A percentile compares a stretch with the other conserved stretches of the same genome.
Conservation (phyloP, 2,888 invertebrate genomes). For the Macrophya annulata region DNA sequence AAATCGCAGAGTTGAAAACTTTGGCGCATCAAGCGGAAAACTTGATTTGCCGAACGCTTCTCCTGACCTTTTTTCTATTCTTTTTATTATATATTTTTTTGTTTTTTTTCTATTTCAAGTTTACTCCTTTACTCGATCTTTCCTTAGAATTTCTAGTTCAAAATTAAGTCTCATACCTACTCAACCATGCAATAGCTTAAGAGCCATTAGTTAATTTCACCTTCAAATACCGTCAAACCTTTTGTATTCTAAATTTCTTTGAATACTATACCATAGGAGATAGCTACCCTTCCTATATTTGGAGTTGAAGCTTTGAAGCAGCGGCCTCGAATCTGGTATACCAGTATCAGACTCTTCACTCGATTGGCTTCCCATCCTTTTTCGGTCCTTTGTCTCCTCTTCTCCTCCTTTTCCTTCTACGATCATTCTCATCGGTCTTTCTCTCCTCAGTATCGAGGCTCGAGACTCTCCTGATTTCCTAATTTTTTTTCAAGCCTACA, state of each 20-base stretch:
- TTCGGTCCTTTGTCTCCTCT: slow-evolving; percentile 44
- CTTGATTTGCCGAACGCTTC: slow-evolving; percentile 40
- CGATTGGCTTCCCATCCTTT: slow-evolving; percentile 23
- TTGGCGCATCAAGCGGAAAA: slow-evolving; percentile 14
- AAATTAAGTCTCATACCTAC: not conserved
- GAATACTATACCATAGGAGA: not conserved
- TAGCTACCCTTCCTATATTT: slow-evolving; percentile 28
- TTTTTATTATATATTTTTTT: not conserved
- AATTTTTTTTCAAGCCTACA: slow-evolving; percentile 13
- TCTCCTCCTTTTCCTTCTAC: slow-evolving; percentile 16
- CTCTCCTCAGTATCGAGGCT: not conserved
- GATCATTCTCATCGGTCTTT: not conserved
- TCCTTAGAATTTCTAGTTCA: not conserved
- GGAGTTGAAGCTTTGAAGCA: slow-evolving; percentile 32
- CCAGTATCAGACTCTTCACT: slow-evolving; percentile 50
- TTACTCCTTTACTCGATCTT: not conserved
- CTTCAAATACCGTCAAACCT: slow-evolving; percentile 20
- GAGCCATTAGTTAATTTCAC: not conserved
- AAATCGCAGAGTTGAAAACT: slow-evolving; percentile 36
- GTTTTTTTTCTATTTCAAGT: not conserved
- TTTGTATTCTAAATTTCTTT: slow-evolving; percentile 22
- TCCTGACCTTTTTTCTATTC: slow-evolving; percentile 22
- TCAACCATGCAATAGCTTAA: slow-evolving; percentile 9
- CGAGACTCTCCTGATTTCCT: not conserved
- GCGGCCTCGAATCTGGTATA: slow-evolving; percentile 41